Conservation (phyloP, 2,888 invertebrate species). For the Mesorhabditis sp. region DNA sequence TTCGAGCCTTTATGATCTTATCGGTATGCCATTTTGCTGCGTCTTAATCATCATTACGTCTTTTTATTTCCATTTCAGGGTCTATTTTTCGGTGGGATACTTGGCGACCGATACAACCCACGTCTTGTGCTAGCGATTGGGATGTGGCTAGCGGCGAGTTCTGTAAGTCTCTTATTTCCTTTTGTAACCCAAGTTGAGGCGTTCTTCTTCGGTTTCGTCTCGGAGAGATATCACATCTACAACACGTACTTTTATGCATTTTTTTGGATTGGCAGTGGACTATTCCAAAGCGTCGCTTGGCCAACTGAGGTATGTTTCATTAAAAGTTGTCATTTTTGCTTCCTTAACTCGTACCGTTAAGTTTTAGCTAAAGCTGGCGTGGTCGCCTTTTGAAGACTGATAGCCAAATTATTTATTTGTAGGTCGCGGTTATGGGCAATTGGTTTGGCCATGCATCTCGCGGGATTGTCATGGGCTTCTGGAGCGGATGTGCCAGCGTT, state of each 20-base stretch:
- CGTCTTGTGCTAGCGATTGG: slow-evolving; percentile 59
- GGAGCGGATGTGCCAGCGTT: slow-evolving; percentile 60
- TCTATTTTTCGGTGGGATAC: slow-evolving; percentile 60
- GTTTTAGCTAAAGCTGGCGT: neutral
- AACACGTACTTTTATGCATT: slow-evolving; percentile 57
- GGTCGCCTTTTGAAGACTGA: neutral
- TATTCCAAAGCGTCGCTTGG: slow-evolving; percentile 62
- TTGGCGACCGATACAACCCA: slow-evolving; percentile 61
- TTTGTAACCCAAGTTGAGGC: slow-evolving; percentile 35
- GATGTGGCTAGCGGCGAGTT: slow-evolving; percentile 59
- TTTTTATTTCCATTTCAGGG: slow-evolving; percentile 54
- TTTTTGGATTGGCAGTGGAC: slow-evolving; percentile 60
- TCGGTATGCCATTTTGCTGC: neutral
- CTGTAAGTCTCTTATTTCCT: slow-evolving; percentile 34
- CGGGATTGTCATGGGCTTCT: slow-evolving; percentile 61
- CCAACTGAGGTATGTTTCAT: slow-evolving; percentile 58
- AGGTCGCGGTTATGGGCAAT: slow-evolving; percentile 61
- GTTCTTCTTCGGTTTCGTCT: slow-evolving; percentile 60
- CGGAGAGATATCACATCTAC: slow-evolving; percentile 60
- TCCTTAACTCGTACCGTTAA: neutral
- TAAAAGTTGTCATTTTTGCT: neutral
- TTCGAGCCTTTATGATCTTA: neutral
- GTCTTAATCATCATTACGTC: too few relatives aligned
- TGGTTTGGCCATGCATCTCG: slow-evolving; percentile 61
- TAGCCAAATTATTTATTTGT: slow-evolving; percentile 1